phyloP scores from a whole-genome alignment of 2,113 vertebrate genomes.

The Cheirogaleus medius region DNA sequence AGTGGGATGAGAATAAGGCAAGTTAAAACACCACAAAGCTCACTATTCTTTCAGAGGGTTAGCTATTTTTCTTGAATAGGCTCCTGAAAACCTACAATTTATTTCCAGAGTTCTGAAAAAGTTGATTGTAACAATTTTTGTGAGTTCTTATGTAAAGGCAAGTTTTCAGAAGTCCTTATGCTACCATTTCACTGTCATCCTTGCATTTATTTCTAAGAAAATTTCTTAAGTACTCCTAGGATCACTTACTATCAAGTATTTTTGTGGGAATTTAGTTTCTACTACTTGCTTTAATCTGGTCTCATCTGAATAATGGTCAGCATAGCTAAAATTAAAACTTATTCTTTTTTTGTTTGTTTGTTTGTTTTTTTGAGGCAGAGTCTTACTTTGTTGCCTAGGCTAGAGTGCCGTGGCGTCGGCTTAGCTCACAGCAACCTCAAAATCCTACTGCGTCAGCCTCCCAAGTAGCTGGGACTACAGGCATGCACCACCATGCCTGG shows the following conservation, averaged over 20 bases:
- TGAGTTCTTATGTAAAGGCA: neutral
- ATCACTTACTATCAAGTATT: constrained; percentile 10
- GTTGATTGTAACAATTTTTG: neutral
- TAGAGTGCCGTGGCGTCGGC: too few species aligned
- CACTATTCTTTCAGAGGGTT: neutral
- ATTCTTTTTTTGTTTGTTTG: too few species aligned
- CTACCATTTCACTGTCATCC: neutral
- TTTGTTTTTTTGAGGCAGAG: too few species aligned
- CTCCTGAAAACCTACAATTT: neutral
- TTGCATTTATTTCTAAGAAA: neutral
- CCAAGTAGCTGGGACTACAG: too few species aligned
- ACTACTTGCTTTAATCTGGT: constrained; percentile 44
- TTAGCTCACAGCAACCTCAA: too few species aligned
- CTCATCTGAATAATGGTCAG: constrained; percentile 48
- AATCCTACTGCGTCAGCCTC: too few species aligned
- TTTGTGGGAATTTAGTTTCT: constrained; percentile 44
- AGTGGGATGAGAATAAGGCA: neutral
- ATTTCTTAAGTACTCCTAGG: neutral
- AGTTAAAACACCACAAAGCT: neutral
- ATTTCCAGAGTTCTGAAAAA: constrained; percentile 29
- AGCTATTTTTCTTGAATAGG: neutral
- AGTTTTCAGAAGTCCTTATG: neutral
- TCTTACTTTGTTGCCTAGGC: too few species aligned
- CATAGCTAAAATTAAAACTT: constrained; percentile 65
- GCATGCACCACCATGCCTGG: too few species aligned